Conservation (phyloP, 1,140 invertebrate genomes). For the Psix sp. region DNA sequence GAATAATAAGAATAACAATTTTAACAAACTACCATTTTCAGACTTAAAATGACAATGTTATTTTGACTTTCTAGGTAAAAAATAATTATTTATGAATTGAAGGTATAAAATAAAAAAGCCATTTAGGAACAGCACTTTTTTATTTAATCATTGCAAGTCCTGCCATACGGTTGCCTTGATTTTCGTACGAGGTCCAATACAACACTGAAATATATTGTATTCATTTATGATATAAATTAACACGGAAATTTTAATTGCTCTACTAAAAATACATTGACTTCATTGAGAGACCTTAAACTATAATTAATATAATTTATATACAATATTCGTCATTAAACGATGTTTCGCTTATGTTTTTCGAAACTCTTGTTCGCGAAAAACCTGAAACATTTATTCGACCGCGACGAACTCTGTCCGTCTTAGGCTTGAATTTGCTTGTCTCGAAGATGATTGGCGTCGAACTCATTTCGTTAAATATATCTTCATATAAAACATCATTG, state of each 20-base stretch:
- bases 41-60: too few relatives aligned
- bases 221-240: slow-evolving; percentile 72
- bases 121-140: slow-evolving; percentile 66
- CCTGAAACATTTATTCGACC: slow-evolving; percentile 27
- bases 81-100: slow-evolving; percentile 3
- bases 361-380: slow-evolving; percentile 36
- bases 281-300: slow-evolving; percentile 71
- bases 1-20: too few relatives aligned
- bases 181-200: slow-evolving; percentile 57
- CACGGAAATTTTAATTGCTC: slow-evolving; percentile 68
- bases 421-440: slow-evolving; percentile 43
- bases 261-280: slow-evolving; percentile 75
- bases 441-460: slow-evolving; percentile 10
- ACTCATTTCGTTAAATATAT: slow-evolving; percentile 15
- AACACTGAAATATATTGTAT: slow-evolving; percentile 69
- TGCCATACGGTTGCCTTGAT: slow-evolving; percentile 62
- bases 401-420: slow-evolving; percentile 29
- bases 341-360: slow-evolving; percentile 44
- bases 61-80: too few relatives aligned
- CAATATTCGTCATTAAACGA: slow-evolving; percentile 59
- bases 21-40: too few relatives aligned
- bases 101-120: slow-evolving; percentile 17
- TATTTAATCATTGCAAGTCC: slow-evolving; percentile 76
- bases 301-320: slow-evolving; percentile 66
- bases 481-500: slow-evolving; percentile 13